Percentiles rank a stretch among this genome's conserved stretches.
phyloP scores from a whole-genome alignment of 2,797 vertebrate species.

The Cryptoprocta ferox region DNA sequence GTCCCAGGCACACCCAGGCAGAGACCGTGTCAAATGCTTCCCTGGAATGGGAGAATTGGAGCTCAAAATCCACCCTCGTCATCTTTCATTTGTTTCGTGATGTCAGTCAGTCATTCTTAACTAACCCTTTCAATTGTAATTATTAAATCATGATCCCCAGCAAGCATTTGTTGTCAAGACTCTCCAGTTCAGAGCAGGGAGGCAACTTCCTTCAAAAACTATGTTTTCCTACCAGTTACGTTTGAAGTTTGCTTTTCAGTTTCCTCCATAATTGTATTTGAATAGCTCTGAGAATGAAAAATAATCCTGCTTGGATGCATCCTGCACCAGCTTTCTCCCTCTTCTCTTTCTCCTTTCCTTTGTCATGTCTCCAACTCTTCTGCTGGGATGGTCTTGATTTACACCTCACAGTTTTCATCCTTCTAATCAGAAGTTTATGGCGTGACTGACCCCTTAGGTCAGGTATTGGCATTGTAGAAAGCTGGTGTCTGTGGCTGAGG shows the following conservation, averaged over 20 bases:
- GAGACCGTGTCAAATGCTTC: neutral
- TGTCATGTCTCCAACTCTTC: neutral
- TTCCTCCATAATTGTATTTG: neutral
- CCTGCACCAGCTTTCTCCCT: neutral
- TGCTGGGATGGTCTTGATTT: neutral
- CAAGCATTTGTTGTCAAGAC: neutral
- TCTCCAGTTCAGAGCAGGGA: neutral
- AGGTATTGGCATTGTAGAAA: neutral
- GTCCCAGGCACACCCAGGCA: neutral
- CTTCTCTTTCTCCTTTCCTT: neutral
- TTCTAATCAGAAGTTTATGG: neutral
- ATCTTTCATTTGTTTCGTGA: neutral
- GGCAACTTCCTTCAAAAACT: neutral
- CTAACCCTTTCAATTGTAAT: neutral
- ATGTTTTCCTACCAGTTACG: neutral
- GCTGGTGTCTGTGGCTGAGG: neutral
- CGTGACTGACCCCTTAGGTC: neutral
- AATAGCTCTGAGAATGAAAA: neutral
- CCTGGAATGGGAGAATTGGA: neutral
- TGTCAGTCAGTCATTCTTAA: slow-evolving; percentile 3
- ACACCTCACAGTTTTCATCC: neutral
- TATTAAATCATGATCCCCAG: neutral
- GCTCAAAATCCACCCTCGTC: neutral
- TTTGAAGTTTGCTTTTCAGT: neutral
- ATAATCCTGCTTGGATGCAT: neutral